Evolutionary conservation across 2,113 vertebrate species (phyloP).

Genomic region (Pristiophorus japonicus): DNA sequence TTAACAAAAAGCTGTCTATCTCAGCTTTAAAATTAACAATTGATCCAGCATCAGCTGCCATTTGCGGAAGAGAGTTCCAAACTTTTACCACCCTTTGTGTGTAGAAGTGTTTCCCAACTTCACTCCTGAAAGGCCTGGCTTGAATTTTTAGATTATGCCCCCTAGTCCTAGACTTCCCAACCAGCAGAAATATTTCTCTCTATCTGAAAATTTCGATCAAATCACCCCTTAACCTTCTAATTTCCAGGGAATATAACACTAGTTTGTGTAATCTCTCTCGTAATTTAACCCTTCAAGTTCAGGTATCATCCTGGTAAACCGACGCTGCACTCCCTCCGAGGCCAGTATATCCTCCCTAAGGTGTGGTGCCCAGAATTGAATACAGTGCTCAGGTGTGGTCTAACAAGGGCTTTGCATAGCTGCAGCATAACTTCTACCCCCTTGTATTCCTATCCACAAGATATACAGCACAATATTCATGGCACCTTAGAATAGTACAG

Average conservation of each 20-base stretch:
- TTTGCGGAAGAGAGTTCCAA: no score
- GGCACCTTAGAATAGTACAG: background rate
- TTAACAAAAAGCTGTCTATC: no score
- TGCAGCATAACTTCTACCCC: background rate
- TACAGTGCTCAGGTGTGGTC: no score
- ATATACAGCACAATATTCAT: background rate
- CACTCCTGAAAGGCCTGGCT: no score
- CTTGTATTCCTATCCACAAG: background rate
- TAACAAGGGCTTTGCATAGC: no score
- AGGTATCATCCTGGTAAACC: background rate
- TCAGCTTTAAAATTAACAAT: no score
- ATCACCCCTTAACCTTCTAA: background rate
- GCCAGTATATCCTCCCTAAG: background rate
- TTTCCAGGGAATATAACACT: no score
- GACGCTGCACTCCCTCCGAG: no score
- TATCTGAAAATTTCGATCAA: background rate
- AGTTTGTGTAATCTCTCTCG: background rate
- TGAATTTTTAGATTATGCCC: no score
- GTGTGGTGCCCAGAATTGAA: background rate
- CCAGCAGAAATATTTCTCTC: background rate
- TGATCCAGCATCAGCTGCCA: no score
- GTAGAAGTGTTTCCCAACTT: no score
- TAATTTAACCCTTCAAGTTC: background rate
- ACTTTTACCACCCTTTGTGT: no score
- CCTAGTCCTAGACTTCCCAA: background rate